These are phyloP conservation scores for Gymnosoma rotundatum DNA, from an alignment of 2,888 invertebrate genomes.

Conservation along the genomic window DNA sequence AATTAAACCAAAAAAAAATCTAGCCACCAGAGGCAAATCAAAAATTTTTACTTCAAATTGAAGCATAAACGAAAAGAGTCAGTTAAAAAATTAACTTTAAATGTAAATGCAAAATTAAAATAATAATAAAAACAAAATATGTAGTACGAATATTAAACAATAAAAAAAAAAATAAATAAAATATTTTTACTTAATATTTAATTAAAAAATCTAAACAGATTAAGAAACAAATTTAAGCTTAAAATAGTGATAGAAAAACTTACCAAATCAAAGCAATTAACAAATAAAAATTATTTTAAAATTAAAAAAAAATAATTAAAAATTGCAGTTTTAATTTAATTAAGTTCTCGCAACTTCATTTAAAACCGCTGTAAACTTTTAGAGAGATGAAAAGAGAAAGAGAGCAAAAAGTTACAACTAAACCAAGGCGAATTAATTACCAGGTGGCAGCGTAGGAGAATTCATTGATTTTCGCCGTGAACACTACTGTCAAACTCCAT, in stretches of 20 bases:
- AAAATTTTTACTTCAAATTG: slow-evolving; percentile 62
- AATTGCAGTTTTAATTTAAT: background rate
- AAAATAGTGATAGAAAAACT: slow-evolving; percentile 44
- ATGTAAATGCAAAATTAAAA: background rate
- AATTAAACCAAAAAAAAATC: background rate
- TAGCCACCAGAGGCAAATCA: background rate
- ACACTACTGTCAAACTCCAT: too few relatives aligned
- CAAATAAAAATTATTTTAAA: slow-evolving; percentile 28
- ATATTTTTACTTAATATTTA: slow-evolving; percentile 38
- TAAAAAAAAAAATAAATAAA: background rate
- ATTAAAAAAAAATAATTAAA: background rate
- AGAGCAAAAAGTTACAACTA: too few relatives aligned
- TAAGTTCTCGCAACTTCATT: too few relatives aligned
- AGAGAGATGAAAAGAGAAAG: too few relatives aligned
- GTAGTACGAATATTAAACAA: slow-evolving; percentile 7
- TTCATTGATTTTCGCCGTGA: too few relatives aligned
- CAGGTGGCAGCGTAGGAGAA: too few relatives aligned
- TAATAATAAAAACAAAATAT: slow-evolving; percentile 5
- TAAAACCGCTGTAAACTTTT: too few relatives aligned
- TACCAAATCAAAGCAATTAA: slow-evolving; percentile 49
- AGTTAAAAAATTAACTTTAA: background rate
- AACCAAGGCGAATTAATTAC: too few relatives aligned
- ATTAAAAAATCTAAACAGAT: slow-evolving; percentile 1
- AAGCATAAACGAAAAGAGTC: slow-evolving; percentile 39
- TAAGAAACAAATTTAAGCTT: slow-evolving; percentile 46